These are phyloP conservation scores for Drosophila demipolita DNA, from an alignment of 2,888 invertebrate genomes.

Conservation along the genomic window DNA sequence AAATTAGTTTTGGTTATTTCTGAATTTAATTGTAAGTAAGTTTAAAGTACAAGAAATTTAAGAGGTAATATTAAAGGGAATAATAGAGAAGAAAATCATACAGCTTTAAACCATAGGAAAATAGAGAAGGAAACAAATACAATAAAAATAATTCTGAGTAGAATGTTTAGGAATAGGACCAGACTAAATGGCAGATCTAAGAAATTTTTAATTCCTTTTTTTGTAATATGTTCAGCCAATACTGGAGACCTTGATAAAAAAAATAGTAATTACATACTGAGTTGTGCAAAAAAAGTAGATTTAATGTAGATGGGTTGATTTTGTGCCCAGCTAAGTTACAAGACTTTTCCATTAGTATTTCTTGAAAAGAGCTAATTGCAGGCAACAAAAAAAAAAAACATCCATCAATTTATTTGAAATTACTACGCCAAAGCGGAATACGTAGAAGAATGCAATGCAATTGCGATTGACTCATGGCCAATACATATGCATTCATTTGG, in stretches of 20 bases:
- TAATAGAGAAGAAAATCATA: not conserved
- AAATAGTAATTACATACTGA: not conserved
- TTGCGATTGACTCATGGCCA: constrained; percentile 35
- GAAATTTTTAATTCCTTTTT: not conserved
- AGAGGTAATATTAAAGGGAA: not conserved
- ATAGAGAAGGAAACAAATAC: not conserved
- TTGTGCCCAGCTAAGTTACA: not conserved
- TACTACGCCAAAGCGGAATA: not conserved
- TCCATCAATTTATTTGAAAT: constrained; percentile 2
- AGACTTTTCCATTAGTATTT: not conserved
- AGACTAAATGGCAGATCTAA: not conserved
- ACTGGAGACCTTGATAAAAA: not conserved
- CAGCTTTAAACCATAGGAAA: not conserved
- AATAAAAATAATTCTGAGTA: not conserved
- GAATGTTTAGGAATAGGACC: not conserved
- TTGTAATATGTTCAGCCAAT: not conserved
- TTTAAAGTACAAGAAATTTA: not conserved
- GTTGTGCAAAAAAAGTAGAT: not conserved
- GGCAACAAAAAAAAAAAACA: not conserved
- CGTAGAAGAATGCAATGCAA: constrained; percentile 22
- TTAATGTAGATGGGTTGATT: not conserved
- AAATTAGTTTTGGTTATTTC: not conserved
- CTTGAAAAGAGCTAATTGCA: not conserved
- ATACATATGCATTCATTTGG: constrained; percentile 4
- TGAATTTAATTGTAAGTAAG: constrained; percentile 2